Evolutionary conservation across 2,797 vertebrate genomes (phyloP).

Genomic region (Neomorphus geoffroyi): DNA sequence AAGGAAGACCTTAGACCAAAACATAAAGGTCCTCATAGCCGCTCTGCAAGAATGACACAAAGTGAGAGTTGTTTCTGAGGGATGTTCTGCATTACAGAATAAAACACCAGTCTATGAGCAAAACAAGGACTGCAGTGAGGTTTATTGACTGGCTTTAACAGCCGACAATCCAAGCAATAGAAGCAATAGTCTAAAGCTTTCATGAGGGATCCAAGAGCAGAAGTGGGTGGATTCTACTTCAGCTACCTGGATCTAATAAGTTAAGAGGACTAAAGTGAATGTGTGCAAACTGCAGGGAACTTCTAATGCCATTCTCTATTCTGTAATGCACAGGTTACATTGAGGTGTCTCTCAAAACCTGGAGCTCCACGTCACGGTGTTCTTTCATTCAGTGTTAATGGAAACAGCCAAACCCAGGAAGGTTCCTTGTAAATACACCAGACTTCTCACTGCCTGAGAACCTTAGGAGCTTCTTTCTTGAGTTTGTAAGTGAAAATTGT

Average conservation of each 20-base stretch:
- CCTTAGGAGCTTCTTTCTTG: neutral
- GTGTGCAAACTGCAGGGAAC: neutral
- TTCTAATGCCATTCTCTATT: neutral
- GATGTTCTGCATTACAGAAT: neutral
- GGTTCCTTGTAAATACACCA: neutral
- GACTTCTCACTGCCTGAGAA: neutral
- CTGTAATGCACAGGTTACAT: neutral
- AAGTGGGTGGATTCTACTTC: neutral
- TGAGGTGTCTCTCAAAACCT: neutral
- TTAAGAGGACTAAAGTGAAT: neutral
- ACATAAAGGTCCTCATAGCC: neutral
- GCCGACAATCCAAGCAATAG: neutral
- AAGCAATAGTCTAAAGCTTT: neutral
- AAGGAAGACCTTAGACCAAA: neutral
- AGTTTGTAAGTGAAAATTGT: too few relatives aligned
- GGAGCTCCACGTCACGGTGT: neutral
- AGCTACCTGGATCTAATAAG: neutral
- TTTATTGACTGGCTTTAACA: neutral
- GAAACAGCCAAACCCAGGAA: neutral
- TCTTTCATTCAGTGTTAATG: neutral
- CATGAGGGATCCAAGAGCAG: neutral
- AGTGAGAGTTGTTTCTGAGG: neutral
- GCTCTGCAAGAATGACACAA: neutral
- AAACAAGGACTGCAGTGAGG: neutral
- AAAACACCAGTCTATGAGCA: neutral